Conservation (phyloP, 2,113 vertebrate species). For the Cathartes aura region DNA sequence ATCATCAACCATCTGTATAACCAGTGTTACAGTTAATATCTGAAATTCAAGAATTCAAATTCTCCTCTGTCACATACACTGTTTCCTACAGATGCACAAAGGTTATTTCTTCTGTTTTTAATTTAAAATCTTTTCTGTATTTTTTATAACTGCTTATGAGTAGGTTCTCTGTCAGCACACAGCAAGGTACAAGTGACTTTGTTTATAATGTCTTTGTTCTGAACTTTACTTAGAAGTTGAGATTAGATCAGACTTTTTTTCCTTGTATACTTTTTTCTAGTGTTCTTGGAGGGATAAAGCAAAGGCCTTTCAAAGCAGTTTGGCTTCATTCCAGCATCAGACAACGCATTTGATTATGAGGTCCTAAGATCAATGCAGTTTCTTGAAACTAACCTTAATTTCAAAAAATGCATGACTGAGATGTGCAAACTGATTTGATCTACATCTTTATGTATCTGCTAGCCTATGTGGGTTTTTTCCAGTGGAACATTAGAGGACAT, state of each 20-base stretch:
- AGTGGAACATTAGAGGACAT: not conserved
- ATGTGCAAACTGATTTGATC: not conserved
- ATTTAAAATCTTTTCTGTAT: not conserved
- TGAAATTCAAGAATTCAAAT: not conserved
- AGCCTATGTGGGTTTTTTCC: not conserved
- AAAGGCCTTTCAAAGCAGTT: not conserved
- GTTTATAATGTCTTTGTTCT: not conserved
- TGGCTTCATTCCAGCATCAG: not conserved
- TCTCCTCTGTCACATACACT: not conserved
- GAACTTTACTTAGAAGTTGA: not conserved
- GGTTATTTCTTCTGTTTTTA: not conserved
- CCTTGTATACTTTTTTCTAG: not conserved
- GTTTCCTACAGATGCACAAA: not conserved
- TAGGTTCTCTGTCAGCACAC: not conserved
- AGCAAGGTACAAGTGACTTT: not conserved
- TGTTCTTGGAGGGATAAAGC: not conserved
- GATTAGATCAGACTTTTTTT: not conserved
- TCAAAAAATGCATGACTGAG: not conserved
- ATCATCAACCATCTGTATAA: not conserved
- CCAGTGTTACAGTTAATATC: not conserved
- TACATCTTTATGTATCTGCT: not conserved
- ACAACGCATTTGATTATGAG: slow-evolving; percentile 43
- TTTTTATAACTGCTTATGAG: not conserved
- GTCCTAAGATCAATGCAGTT: not conserved
- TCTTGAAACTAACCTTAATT: not conserved